Percentiles rank a stretch among this genome's conserved stretches.
phyloP scores from a whole-genome alignment of 1,140 invertebrate species.

The Apis laboriosa region DNA sequence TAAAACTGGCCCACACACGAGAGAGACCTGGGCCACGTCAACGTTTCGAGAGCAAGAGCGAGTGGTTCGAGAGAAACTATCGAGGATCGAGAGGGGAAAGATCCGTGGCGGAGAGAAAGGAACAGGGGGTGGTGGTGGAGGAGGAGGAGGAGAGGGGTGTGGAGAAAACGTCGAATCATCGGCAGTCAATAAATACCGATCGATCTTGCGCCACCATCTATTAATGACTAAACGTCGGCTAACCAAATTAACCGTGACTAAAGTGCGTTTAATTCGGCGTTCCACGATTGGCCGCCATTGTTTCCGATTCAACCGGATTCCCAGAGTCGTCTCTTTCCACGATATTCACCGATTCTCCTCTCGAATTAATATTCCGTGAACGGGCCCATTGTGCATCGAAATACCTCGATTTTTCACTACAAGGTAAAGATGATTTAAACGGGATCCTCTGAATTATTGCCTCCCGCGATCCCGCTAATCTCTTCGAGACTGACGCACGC shows the following conservation, averaged over 20 bases:
- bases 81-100: not conserved
- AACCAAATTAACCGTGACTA: slow-evolving; percentile 81
- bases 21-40: slow-evolving; percentile 38
- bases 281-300: slow-evolving; percentile 47
- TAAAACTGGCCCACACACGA: slow-evolving; percentile 74
- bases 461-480: not conserved
- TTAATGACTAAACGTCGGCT: slow-evolving; percentile 78
- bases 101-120: not conserved
- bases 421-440: slow-evolving; percentile 1
- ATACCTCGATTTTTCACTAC: not conserved
- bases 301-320: slow-evolving; percentile 6
- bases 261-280: slow-evolving; percentile 74
- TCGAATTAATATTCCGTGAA: slow-evolving; percentile 15
- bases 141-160: not conserved
- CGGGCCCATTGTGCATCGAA: not conserved
- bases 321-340: not conserved
- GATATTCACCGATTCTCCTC: not conserved
- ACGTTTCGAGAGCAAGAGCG: slow-evolving; percentile 13
- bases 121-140: not conserved
- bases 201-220: slow-evolving; percentile 74
- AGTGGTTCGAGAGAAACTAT: not conserved
- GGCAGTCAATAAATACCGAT: slow-evolving; percentile 79
- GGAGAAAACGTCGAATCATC: slow-evolving; percentile 77
- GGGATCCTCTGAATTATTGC: not conserved
- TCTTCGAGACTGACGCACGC: not conserved